Evolutionary conservation across 1,140 invertebrate species (phyloP), one percentile per base, ranked within the genome.

Genomic region (Rhopalosiphum maidis): DNA sequence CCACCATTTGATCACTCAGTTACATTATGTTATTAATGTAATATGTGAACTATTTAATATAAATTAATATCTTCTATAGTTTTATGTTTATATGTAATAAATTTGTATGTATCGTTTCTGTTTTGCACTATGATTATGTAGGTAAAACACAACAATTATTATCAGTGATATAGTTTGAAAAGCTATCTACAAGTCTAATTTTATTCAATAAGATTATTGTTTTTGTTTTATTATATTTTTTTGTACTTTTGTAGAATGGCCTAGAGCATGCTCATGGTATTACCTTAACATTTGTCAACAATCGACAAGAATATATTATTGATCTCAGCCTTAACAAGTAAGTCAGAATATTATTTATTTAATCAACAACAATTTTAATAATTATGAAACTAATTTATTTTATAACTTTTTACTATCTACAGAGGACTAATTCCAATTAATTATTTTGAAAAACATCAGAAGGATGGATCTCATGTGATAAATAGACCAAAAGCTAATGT

Each of bases 391-490:
- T 60, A 51, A 82, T 82, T 41, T 30, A 85, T 88, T 94, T 82
- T 51, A 21, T 93, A 22, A 85, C 41, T 92, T 91, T 77, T 94
- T 93, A 93, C 94, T 93, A 95, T 94, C 35, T 9, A 25, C 94
- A 96, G 97, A 94, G 96, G 97, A 94, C 96, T 98, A 48, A 96
- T 98, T 93, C 96, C 97, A 0, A 96, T 96, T 77, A 96, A 96
- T 94, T 98, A 97, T 95, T 97, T 97, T 94, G 95, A 97, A 94
- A 96, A 96, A 94, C 96, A 97, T 95, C 97, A 98, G 95, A 96
- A 97, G 94, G 95, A 96, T 94, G 97, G 97, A 60, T 94, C 95
- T 94, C 96, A 96, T 94, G 96, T 97, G 88, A 95, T 97, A 87
- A 95, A 97, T 94, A 96, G 95, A 94, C 97, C 97, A 60, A 96